A percentile compares a stretch with the other conserved stretches of the same genome.
Evolutionary conservation across 2,888 invertebrate species (phyloP).

Genomic region (Masnerella sp.): DNA sequence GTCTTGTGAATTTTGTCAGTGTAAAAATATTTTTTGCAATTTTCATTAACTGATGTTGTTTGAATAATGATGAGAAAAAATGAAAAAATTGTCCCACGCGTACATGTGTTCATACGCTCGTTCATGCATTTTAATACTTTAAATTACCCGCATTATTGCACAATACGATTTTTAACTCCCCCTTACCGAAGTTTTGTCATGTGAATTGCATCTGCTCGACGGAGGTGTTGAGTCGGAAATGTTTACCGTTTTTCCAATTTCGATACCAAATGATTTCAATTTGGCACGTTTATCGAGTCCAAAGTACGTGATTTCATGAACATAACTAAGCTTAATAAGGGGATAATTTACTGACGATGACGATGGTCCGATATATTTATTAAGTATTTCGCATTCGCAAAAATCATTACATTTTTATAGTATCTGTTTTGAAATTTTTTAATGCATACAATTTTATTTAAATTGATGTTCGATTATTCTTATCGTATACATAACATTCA

Average conservation of each 20-base stretch:
- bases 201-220: slow-evolving; percentile 44
- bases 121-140: slow-evolving; percentile 50
- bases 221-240: slow-evolving; percentile 26
- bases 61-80: too few relatives aligned
- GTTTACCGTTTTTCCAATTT: slow-evolving; percentile 41
- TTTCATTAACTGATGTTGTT: too few relatives aligned
- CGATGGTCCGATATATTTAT: too few relatives aligned
- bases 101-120: slow-evolving; percentile 14
- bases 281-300: slow-evolving; percentile 43
- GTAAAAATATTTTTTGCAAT: too few relatives aligned
- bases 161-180: slow-evolving; percentile 44
- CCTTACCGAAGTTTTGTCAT: slow-evolving; percentile 23
- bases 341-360: slow-evolving; percentile 27
- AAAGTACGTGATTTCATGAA: slow-evolving; percentile 43
- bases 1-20: too few relatives aligned
- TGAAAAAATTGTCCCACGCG: slow-evolving; percentile 3
- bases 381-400: too few relatives aligned
- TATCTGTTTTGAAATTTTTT: too few relatives aligned
- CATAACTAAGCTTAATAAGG: slow-evolving; percentile 39
- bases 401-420: too few relatives aligned
- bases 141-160: slow-evolving; percentile 55
- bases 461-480: too few relatives aligned
- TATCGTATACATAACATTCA: too few relatives aligned
- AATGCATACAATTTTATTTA: too few relatives aligned
- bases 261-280: slow-evolving; percentile 45